Conservation (phyloP, 2,797 vertebrate species). For the Hyperoplus immaculatus region DNA sequence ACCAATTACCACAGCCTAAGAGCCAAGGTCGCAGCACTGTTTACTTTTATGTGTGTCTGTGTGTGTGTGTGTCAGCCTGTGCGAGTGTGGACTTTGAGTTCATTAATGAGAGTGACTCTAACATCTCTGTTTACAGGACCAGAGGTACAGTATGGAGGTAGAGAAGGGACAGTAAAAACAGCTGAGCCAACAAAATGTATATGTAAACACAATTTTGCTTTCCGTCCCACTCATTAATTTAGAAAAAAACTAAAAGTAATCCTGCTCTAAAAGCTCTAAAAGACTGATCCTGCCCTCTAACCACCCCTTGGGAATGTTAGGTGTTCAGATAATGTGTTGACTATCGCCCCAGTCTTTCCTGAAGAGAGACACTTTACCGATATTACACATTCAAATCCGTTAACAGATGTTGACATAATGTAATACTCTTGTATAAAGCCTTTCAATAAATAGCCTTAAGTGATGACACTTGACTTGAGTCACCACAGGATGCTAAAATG, state of each 20-base stretch:
- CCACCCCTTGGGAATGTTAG: not conserved
- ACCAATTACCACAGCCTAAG: conserved; percentile 36
- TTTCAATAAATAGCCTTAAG: no score
- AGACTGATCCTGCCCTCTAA: not conserved
- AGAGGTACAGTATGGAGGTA: not conserved
- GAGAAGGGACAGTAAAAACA: not conserved
- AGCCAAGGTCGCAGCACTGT: conserved; percentile 30
- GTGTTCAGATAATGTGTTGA: not conserved
- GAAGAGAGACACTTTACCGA: not conserved
- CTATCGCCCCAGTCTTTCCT: not conserved
- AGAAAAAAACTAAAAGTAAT: not conserved
- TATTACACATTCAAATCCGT: no score
- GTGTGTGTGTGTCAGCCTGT: not conserved
- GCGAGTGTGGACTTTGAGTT: conserved; percentile 44
- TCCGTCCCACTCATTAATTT: not conserved
- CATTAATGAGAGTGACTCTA: conserved; percentile 45
- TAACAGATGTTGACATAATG: no score
- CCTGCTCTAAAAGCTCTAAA: not conserved
- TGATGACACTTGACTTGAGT: no score
- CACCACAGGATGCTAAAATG: no score
- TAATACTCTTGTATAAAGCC: no score
- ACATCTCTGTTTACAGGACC: conserved; percentile 44
- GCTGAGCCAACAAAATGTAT: not conserved
- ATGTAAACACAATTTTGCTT: not conserved
- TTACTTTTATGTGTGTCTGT: conserved; percentile 1